Evolutionary conservation across 1,140 invertebrate species (phyloP).

Genomic region (Dreissena polymorpha): DNA sequence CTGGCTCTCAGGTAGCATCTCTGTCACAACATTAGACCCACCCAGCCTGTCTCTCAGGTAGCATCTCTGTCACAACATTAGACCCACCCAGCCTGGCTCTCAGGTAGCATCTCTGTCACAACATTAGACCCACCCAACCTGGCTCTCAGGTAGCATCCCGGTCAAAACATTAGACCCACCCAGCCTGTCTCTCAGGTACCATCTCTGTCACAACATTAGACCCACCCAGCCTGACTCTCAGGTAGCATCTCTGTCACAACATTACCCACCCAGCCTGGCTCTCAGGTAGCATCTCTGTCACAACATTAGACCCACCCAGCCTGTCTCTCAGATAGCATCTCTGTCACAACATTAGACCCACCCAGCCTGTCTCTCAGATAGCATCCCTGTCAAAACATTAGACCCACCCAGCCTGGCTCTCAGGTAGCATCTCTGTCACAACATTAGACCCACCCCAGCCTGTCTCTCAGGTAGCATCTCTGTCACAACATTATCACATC

Average conservation of each 20-base stretch:
- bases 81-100: conserved; percentile 71
- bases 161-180: too few species aligned
- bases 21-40: too few species aligned
- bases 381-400: too few species aligned
- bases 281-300: too few species aligned
- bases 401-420: conserved; percentile 71
- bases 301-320: conserved; percentile 72
- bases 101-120: too few species aligned
- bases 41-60: conserved; percentile 74
- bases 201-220: too few species aligned
- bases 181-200: conserved; percentile 72
- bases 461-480: conserved; percentile 76
- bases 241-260: too few species aligned
- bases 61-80: too few species aligned
- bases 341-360: too few species aligned
- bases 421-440: too few species aligned
- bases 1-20: conserved; percentile 75
- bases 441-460: conserved; percentile 71
- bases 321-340: conserved; percentile 75
- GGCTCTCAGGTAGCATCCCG: conserved; percentile 75
- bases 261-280: conserved; percentile 71
- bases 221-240: conserved; percentile 69
- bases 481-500: background rate
- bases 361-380: conserved; percentile 74
- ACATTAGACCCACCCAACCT: conserved; percentile 72